phyloP scores from a whole-genome alignment of 1,140 invertebrate genomes.

The Drosophila virilis region DNA sequence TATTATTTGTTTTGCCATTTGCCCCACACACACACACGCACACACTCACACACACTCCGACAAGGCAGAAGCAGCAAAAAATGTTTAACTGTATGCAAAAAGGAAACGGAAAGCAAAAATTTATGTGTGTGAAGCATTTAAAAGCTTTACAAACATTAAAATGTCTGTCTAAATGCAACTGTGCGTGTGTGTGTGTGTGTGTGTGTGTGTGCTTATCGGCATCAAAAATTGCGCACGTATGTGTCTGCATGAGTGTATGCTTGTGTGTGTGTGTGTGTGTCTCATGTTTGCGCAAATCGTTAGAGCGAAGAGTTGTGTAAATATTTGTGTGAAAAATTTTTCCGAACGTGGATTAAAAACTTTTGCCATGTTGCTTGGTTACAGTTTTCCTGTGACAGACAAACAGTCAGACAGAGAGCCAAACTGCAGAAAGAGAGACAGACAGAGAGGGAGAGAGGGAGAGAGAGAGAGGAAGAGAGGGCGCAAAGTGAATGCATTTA shows the following conservation, averaged over 20 bases:
- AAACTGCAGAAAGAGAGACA: not conserved
- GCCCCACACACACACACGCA: slow-evolving; percentile 40
- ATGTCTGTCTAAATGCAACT: slow-evolving; percentile 74
- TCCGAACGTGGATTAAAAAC: slow-evolving; percentile 80
- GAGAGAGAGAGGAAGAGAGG: not conserved
- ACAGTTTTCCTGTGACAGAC: slow-evolving; percentile 51
- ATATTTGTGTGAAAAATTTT: slow-evolving; percentile 82
- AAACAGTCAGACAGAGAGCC: slow-evolving; percentile 12
- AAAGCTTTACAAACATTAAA: slow-evolving; percentile 82
- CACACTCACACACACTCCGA: not conserved
- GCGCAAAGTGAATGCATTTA: slow-evolving; percentile 45
- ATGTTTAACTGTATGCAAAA: slow-evolving; percentile 35
- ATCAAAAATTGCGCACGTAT: slow-evolving; percentile 66
- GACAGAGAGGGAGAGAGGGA: not conserved
- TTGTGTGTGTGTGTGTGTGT: slow-evolving; percentile 49
- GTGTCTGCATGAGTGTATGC: slow-evolving; percentile 7
- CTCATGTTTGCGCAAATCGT: slow-evolving; percentile 78
- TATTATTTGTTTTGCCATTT: slow-evolving; percentile 80
- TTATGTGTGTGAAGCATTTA: slow-evolving; percentile 74
- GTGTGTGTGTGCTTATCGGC: slow-evolving; percentile 65
- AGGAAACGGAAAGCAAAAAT: slow-evolving; percentile 57
- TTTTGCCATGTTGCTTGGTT: slow-evolving; percentile 74
- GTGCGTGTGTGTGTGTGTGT: slow-evolving; percentile 42
- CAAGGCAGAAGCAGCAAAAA: not conserved
- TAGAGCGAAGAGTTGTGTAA: slow-evolving; percentile 81